These are phyloP conservation scores for Axinella damicornis DNA, from an alignment of 37 sponge, comb jelly and placozoan species.

Conservation along the genomic window DNA sequence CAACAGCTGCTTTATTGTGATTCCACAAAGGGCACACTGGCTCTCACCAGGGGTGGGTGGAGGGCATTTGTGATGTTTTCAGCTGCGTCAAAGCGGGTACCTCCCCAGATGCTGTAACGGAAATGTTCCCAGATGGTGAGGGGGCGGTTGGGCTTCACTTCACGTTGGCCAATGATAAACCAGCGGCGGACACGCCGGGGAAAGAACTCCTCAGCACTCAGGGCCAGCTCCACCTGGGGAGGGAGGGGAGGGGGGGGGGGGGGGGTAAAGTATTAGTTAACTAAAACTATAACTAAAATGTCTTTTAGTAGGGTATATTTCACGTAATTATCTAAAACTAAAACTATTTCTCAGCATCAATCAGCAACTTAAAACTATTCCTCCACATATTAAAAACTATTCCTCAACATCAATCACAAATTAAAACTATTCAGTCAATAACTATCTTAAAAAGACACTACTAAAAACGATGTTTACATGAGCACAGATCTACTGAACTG, in stretches of 20 bases:
- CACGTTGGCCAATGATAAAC: constrained; percentile 22
- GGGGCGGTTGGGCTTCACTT: constrained; percentile 57
- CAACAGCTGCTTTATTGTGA: too few species aligned
- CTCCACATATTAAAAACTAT: too few species aligned
- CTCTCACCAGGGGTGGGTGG: constrained; percentile 45
- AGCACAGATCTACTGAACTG: too few species aligned
- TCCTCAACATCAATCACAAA: too few species aligned
- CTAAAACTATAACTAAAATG: too few species aligned
- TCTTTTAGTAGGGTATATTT: too few species aligned
- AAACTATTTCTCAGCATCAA: too few species aligned
- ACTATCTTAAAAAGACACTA: too few species aligned
- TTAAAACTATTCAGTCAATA: too few species aligned
- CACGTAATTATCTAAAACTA: too few species aligned
- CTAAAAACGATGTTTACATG: too few species aligned
- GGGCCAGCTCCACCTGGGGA: constrained; percentile 70
- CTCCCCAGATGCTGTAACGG: constrained; percentile 10
- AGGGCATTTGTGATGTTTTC: constrained; percentile 66
- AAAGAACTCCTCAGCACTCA: constrained; percentile 68
- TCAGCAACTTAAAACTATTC: too few species aligned
- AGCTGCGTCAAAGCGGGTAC: constrained; percentile 35
- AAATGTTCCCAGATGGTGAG: constrained; percentile 36
- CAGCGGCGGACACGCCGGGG: constrained; percentile 31
- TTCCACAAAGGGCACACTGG: neutral
- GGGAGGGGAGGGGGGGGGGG: neutral
- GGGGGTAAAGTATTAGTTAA: neutral